Conservation (phyloP, 2,797 vertebrate species). For the Squalus acanthias region DNA sequence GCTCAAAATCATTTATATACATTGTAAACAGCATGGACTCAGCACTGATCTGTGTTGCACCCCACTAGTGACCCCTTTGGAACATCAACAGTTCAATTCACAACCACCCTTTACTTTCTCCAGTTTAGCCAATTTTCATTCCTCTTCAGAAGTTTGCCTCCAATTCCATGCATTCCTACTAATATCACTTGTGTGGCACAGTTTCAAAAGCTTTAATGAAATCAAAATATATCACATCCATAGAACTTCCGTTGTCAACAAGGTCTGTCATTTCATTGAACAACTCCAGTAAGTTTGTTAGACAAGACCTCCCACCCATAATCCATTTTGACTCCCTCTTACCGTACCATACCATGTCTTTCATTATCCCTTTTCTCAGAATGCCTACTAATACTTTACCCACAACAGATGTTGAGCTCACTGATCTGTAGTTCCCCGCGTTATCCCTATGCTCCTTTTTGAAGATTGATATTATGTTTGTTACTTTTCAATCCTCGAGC, state of each 20-base stretch:
- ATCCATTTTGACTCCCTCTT: background rate
- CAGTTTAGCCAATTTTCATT: background rate
- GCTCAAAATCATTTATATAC: background rate
- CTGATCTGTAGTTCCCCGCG: background rate
- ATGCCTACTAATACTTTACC: background rate
- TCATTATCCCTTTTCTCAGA: conserved; percentile 5
- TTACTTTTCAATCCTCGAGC: background rate
- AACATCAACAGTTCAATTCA: background rate
- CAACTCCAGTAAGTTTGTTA: background rate
- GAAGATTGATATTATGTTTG: background rate
- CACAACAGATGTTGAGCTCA: conserved; percentile 2
- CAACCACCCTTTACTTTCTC: background rate
- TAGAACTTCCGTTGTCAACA: background rate
- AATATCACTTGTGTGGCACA: background rate
- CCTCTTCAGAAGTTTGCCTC: background rate
- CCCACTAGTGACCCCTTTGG: background rate
- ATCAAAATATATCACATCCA: background rate
- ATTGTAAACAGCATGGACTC: background rate
- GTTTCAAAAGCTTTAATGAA: background rate
- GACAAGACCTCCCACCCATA: background rate
- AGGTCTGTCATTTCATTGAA: conserved; percentile 6
- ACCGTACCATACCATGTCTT: background rate
- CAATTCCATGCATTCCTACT: background rate
- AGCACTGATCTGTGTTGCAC: background rate
- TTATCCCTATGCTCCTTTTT: background rate